Evolutionary conservation across 2,888 invertebrate genomes (phyloP), one percentile per base, ranked within the genome.

Genomic region (Machimus rusticus): DNA sequence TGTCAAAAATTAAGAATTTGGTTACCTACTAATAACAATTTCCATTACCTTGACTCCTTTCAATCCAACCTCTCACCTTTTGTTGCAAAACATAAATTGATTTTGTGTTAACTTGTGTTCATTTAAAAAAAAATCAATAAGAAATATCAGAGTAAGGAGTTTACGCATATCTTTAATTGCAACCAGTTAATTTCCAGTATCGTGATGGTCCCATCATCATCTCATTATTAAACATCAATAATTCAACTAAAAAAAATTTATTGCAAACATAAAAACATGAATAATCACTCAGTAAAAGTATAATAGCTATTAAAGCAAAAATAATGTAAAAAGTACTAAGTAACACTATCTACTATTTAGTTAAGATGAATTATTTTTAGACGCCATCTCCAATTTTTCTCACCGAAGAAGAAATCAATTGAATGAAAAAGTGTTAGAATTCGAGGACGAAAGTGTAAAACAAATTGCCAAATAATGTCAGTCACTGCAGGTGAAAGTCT

Each of bases 291-390:
- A 81, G 51, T 46, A 34, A 66, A 34, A 81, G 37, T 81, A 81
- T 51, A 81, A 81, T 81, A 78, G 78, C 43, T 81, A 81, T 81
- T 51, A 81, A 81, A 55, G 55, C 81, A 55, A 81, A 81, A 37
- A 23, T 66, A 66, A 51, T 81, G 81, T 81, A 81, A 81, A 81
- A 81, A 81, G 81, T 81, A 81, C 37, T 76, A 76, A 76, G 34
- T 37, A 76, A 76, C 43, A 78, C 78, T 78, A 81, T 39, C 81
- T 39, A 28, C 51, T 81, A 81, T 39, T 81, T 81, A 81, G 78
- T 39, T 78, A 78, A 81, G 81, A 81, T 34, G 55, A 81, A 81
- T 78, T 78, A 78, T 78, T 78, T 78, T 78, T 78, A 78, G 39
- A 78, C 78, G 43, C 78, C 78, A 78, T 78, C 43, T 39, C 12